Evolutionary conservation across 2,888 invertebrate genomes (phyloP), one percentile per base, ranked within the genome.

Genomic region (Cataglyphis albicans): DNA sequence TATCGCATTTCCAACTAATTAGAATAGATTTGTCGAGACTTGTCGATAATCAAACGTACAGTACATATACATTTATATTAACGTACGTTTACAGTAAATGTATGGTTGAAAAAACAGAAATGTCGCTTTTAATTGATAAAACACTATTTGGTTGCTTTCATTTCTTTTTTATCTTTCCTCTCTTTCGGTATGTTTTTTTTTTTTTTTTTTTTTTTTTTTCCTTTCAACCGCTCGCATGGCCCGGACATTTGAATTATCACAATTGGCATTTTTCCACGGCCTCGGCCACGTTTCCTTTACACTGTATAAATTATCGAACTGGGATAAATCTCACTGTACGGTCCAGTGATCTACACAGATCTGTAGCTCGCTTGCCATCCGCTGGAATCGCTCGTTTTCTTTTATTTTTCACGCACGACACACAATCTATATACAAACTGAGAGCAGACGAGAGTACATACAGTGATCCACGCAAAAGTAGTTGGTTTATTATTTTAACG

Each of bases 231-330:
- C 70, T 48, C 70, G 75, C 72, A 63, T 44, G 78, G 67, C 67
- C 29, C 48, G 84, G 76, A 84, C 82, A 84, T 87, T 87, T 87
- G 89, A 90, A 90, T 90, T 90, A 90, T 90, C 86, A 86, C 90
- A 88, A 90, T 90, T 90, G 90, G 90, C 88, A 89, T 86, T 88
- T 90, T 90, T 90, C 89, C 90, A 88, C 85, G 84, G 82, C 63
- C 70, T 63, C 63, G 70, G 32, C 76, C 72, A 68, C 80, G 81
- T 76, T 83, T 81, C 83, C 89, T 83, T 89, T 81, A 83, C 86
- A 67, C 84, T 84, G 87, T 88, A 89, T 88, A 89, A 88, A 88
- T 88, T 89, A 88, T 88, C 89, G 85, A 76, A 25, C 32, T 61
- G 72, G 84, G 82, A 91, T 86, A 89, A 90, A 88, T 90, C 87